phyloP scores from a whole-genome alignment of 2,797 vertebrate species.

The Aeoliscus strigatus region DNA sequence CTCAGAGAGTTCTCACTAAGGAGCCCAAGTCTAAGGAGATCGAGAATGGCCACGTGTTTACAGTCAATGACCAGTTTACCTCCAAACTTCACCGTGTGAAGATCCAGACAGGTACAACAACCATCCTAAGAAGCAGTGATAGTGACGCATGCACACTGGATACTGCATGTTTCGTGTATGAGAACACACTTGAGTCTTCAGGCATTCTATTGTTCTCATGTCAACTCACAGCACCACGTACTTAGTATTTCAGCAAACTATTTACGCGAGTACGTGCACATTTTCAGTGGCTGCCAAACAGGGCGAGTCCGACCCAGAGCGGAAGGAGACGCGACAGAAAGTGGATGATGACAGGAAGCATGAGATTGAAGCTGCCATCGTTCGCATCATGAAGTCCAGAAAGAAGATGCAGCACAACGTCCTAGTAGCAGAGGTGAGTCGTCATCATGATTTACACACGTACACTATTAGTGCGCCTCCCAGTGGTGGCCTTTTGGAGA shows the following conservation, averaged over 20 bases:
- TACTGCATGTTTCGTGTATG: too few species aligned
- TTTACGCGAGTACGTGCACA: too few species aligned
- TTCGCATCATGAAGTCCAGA: constrained; percentile 99
- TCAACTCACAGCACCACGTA: too few species aligned
- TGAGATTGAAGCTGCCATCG: constrained; percentile 98
- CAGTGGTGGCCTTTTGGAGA: too few species aligned
- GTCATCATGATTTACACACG: neutral
- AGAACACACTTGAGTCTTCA: too few species aligned
- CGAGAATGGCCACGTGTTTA: constrained; percentile 97
- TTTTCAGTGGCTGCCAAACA: constrained; percentile 95
- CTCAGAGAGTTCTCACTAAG: constrained; percentile 97
- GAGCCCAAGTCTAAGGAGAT: constrained; percentile 99
- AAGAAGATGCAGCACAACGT: constrained; percentile 99
- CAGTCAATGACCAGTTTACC: constrained; percentile 99
- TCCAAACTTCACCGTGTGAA: constrained; percentile 98
- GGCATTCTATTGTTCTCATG: too few species aligned
- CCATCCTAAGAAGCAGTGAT: neutral
- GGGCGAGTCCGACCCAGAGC: constrained; percentile 97
- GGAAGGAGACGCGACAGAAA: constrained; percentile 99
- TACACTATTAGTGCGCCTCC: too few species aligned
- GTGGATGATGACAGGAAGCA: constrained; percentile 99
- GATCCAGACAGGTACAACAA: constrained; percentile 76
- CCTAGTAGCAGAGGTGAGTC: constrained; percentile 96
- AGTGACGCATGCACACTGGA: too few species aligned
- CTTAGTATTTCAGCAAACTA: too few species aligned